These are phyloP conservation scores for Eurytoma adleriae DNA, from an alignment of 2,888 invertebrate genomes.

Conservation along the genomic window DNA sequence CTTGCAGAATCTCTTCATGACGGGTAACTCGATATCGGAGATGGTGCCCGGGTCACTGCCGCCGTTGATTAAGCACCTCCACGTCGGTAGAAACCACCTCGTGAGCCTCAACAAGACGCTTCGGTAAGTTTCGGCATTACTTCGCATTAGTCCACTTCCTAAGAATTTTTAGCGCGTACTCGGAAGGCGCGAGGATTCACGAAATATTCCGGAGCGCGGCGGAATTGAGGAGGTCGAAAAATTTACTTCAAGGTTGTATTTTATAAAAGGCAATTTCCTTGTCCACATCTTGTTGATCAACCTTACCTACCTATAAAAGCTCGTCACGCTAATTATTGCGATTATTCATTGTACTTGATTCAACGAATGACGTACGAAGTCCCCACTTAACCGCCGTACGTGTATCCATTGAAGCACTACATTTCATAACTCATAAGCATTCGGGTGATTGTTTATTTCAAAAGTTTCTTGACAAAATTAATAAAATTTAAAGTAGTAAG, in stretches of 20 bases:
- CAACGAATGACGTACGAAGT: constrained; percentile 25
- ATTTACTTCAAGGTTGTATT: constrained; percentile 11
- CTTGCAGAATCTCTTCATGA: constrained; percentile 84
- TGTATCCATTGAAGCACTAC: neutral
- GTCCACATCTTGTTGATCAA: constrained; percentile 22
- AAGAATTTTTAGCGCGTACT: too few species aligned
- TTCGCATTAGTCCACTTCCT: too few species aligned
- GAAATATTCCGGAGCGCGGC: too few species aligned
- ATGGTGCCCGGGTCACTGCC: constrained; percentile 86
- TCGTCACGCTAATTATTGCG: constrained; percentile 33
- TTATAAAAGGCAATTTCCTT: constrained; percentile 12
- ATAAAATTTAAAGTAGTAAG: too few species aligned
- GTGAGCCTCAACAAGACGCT: constrained; percentile 86
- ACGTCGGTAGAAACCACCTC: constrained; percentile 86
- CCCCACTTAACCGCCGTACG: neutral
- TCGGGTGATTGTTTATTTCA: too few species aligned
- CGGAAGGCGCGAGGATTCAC: neutral
- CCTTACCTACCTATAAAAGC: constrained; percentile 23
- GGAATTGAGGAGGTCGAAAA: neutral
- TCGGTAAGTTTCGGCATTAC: constrained; percentile 72
- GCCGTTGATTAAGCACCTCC: constrained; percentile 82
- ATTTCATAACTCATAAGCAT: neutral
- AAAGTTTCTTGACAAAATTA: too few species aligned
- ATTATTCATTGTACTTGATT: constrained; percentile 42
- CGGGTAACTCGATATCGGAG: constrained; percentile 86